These are phyloP conservation scores for Microcebus griseorufus DNA, from an alignment of 2,113 vertebrate species.

Conservation along the genomic window DNA sequence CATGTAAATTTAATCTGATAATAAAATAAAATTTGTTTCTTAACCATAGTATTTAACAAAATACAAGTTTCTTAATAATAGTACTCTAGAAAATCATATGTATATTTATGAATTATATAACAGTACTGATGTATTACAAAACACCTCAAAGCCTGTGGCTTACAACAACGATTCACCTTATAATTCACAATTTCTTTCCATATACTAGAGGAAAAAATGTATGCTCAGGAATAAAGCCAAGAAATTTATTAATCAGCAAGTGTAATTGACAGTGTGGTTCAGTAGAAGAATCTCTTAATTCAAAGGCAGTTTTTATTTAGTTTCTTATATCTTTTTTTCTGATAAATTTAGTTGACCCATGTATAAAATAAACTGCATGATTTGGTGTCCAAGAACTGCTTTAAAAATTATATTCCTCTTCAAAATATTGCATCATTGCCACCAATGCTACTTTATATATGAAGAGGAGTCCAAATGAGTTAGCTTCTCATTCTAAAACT, in stretches of 20 bases:
- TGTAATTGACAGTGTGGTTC: neutral
- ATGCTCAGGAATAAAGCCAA: neutral
- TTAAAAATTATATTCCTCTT: constrained; percentile 26
- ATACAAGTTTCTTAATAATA: too few relatives aligned
- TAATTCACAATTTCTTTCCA: neutral
- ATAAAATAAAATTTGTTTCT: neutral
- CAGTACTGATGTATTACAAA: neutral
- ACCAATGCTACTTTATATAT: neutral
- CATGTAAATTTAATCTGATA: neutral
- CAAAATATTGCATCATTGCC: constrained; percentile 25
- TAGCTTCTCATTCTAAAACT: constrained; percentile 12
- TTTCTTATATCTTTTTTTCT: neutral
- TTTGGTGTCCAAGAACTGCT: neutral
- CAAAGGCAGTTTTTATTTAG: neutral
- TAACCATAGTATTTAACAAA: neutral
- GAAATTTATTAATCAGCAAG: neutral
- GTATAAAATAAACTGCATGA: neutral
- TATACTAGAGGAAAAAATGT: neutral
- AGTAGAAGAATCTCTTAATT: neutral
- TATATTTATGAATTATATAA: neutral
- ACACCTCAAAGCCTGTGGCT: neutral
- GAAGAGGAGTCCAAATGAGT: neutral
- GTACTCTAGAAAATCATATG: too few relatives aligned
- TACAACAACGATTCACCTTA: neutral
- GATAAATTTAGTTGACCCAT: neutral